Percentiles rank a stretch among this genome's conserved stretches.
Conservation (phyloP, 2,797 vertebrate genomes). For the Mormyrus hasselquistii region DNA sequence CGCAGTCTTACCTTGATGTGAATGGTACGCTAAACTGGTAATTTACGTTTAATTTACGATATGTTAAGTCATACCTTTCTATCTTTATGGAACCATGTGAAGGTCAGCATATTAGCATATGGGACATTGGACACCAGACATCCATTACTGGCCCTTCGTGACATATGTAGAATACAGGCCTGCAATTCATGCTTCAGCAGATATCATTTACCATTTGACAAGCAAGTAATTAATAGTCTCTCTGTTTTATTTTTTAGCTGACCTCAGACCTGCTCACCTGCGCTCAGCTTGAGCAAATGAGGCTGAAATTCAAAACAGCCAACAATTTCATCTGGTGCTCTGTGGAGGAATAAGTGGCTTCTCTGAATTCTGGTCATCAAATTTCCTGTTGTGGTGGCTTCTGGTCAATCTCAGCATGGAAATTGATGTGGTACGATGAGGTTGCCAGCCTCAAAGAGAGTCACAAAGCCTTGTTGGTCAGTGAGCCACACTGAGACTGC, state of each 20-base stretch:
- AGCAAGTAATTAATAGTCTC: background rate
- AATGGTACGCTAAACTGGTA: background rate
- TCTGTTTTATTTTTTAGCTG: background rate
- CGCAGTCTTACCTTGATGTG: background rate
- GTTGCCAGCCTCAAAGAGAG: background rate
- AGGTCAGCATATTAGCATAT: background rate
- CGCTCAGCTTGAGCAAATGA: background rate
- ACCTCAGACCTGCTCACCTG: background rate
- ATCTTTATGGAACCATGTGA: background rate
- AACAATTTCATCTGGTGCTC: background rate
- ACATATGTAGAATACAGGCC: background rate
- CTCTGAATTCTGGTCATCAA: background rate
- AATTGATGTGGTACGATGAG: background rate
- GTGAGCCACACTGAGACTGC: background rate
- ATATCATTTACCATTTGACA: background rate
- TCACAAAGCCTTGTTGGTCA: background rate
- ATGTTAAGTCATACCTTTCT: background rate
- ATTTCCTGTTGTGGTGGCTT: background rate
- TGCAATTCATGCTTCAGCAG: background rate
- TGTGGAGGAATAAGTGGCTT: background rate
- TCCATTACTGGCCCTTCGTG: background rate
- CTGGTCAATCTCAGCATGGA: background rate
- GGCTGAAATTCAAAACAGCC: background rate
- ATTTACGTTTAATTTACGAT: background rate
- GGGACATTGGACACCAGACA: background rate